phyloP scores from a whole-genome alignment of 1,140 invertebrate species.

The Drosophila sturtevanti region DNA sequence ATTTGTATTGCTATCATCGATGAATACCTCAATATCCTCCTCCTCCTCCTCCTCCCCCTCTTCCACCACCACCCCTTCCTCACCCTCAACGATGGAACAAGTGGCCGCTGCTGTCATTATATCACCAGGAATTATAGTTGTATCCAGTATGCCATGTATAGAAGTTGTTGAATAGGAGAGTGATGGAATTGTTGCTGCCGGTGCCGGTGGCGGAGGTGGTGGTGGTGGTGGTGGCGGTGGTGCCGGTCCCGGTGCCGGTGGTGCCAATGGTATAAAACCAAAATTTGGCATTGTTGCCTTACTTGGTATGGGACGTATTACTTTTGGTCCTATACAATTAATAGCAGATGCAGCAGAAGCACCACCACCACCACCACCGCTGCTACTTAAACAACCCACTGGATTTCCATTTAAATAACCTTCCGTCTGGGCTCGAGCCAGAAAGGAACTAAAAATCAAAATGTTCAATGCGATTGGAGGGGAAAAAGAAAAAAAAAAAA shows the following conservation, averaged over 20 bases:
- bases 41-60: no score
- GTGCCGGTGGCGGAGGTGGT: neutral
- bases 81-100: neutral
- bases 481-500: neutral
- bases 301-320: constrained; percentile 78
- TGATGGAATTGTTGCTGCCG: constrained; percentile 10
- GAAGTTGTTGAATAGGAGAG: neutral
- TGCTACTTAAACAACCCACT: neutral
- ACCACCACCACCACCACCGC: neutral
- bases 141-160: neutral
- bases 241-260: constrained; percentile 10
- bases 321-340: constrained; percentile 36
- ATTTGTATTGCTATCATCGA: constrained; percentile 13
- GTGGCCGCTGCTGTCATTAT: neutral
- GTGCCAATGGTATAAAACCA: constrained; percentile 56
- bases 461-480: no score
- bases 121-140: neutral
- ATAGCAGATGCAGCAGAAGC: constrained; percentile 22
- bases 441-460: constrained; percentile 69
- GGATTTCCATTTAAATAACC: constrained; percentile 66
- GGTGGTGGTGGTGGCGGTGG: neutral
- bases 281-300: constrained; percentile 76
- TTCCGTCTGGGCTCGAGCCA: constrained; percentile 82
- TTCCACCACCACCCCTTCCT: no score
- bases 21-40: neutral